Base-by-base conservation (phyloP, 2,797 vertebrate species). In the Numenius phaeopus region DNA sequence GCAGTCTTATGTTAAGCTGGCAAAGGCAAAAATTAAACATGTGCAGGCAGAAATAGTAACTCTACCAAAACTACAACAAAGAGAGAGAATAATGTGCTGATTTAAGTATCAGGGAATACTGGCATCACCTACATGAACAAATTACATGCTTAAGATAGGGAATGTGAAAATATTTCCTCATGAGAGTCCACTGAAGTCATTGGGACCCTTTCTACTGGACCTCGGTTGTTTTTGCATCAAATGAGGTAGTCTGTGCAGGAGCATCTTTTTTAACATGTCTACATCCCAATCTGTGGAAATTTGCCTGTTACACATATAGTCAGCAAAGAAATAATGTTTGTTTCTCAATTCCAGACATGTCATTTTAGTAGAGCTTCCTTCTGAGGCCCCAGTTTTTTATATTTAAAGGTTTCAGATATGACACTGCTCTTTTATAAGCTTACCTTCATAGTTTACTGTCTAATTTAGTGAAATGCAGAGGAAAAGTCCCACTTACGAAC, bases 381-480 rank as follows among this genome's bases (percentile, higher is more conserved):
- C 42, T 46, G 24, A 90, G 64, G 34, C 8, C 11, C 17, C 40
- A 50, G 10, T 3, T 73, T 87, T 83, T 75, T 82, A 61, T 81
- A 75, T 72, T 83, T 83, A 87, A 89, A 84, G 3, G 75, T 71
- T 88, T 64, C 24, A 58, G 47, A 39, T 34, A 10, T 55, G 52
- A 71, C 27, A 40, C 8, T 71, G 39, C 18, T 86, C 39, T 79
- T 40, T 78, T 90, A 24, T 73, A 83, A 80, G 42, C 19, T 95
- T 82, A 59, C 16, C 14, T 92, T 89, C 46, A 44, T 54, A 61
- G 44, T 79, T 92, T 50, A 44, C 34, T 64, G 29, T 78, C 57
- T 97, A 72, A 94, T 93, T 90, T 93, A 95, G n/a, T 66, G 91
- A 79, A 94, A 70, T 9, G 64, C 69, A 72, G 13, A n/a, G 44